Evolutionary conservation across 2,113 vertebrate species (phyloP), one percentile per base, ranked within the genome.

Genomic region (Dicrurus megarhynchus): DNA sequence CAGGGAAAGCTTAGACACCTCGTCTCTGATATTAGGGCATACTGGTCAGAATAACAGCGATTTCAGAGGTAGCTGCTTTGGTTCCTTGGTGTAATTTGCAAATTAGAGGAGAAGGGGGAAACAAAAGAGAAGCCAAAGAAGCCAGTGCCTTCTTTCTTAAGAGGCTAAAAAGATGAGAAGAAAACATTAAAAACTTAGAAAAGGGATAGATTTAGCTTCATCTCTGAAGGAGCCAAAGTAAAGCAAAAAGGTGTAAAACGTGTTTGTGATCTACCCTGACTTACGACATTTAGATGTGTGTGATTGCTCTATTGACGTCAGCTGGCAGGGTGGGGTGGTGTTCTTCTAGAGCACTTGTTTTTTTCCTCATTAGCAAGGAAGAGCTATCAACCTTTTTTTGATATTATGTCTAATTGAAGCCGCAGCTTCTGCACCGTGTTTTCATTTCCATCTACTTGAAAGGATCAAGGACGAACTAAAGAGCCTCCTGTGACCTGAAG

Each of bases 381-480:
- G 52, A 75, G 26, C 69, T 70, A 95, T 83, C 81, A 93, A 71
- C 71, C 30, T 87, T 89, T 86, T 79, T 91, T 83, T 4, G 1
- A 70, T 92, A 81, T 92, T 88, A 67, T 70, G 52, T 95, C 81
- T 96, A 95, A 96, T 93, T 91, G 96, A 96, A 95, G 74, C 84
- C 1, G 1, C 83, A 73, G 86, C 76, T 95, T 93, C 81, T 95
- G 65, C n/a, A 56, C 28, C 1, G 5, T 89, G 80, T 80, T 96
- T 97, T 94, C 42, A 63, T 73, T 93, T 96, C 82, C 86, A 96
- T 77, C 33, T 74, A 79, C 69, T 96, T 92, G 76, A 89, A 94
- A 96, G 88, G 70, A 93, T 87, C 89, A 94, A 94, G 93, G 91
- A 78, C 70, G 84, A 91, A 75, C 52, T 86, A 90, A 93, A 92